Conservation (phyloP, 1,140 invertebrate species). For the Caerostris darwini region DNA sequence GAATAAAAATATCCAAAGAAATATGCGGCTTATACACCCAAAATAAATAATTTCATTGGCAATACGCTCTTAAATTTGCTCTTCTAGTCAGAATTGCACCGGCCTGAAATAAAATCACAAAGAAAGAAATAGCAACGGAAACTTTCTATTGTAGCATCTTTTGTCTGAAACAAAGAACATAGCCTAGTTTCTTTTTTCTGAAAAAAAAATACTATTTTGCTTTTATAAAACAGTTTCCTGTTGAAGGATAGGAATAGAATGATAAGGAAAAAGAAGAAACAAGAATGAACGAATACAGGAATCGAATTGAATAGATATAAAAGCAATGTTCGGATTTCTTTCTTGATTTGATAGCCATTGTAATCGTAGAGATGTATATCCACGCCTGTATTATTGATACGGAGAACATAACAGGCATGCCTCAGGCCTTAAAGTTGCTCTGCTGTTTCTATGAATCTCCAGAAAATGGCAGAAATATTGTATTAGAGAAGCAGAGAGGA, state of each 20-base stretch:
- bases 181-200: slow-evolving; percentile 41
- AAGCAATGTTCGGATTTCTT: slow-evolving; percentile 75
- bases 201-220: slow-evolving; percentile 72
- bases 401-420: slow-evolving; percentile 44
- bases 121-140: slow-evolving; percentile 35
- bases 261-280: slow-evolving; percentile 53
- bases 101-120: slow-evolving; percentile 54
- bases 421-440: slow-evolving; percentile 54
- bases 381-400: slow-evolving; percentile 71
- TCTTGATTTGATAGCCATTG: slow-evolving; percentile 77
- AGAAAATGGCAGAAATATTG: slow-evolving; percentile 33
- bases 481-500: neutral
- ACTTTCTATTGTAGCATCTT: slow-evolving; percentile 60
- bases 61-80: slow-evolving; percentile 45
- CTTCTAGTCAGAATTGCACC: slow-evolving; percentile 3
- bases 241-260: slow-evolving; percentile 69
- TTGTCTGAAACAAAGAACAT: slow-evolving; percentile 59
- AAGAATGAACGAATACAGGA: slow-evolving; percentile 52
- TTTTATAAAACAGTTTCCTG: slow-evolving; percentile 68
- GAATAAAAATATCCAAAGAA: neutral
- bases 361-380: slow-evolving; percentile 76
- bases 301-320: slow-evolving; percentile 76
- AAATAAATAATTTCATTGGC: slow-evolving; percentile 63
- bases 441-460: slow-evolving; percentile 40
- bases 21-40: slow-evolving; percentile 23